These are phyloP conservation scores for Podabrus alpinus DNA, from an alignment of 2,888 invertebrate species.

Conservation along the genomic window DNA sequence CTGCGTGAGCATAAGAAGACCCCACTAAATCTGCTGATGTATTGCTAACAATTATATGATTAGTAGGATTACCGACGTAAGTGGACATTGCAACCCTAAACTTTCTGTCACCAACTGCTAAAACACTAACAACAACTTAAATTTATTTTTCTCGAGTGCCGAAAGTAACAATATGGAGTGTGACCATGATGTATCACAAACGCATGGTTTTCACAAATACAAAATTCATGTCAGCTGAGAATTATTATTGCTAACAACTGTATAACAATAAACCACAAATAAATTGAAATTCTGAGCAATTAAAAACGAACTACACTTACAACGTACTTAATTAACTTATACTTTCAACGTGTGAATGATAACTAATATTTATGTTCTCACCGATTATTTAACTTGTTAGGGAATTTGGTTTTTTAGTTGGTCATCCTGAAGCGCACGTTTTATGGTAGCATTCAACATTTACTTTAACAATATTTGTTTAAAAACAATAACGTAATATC, in stretches of 20 bases:
- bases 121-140: conserved; percentile 12
- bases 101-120: conserved; percentile 11
- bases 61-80: conserved; percentile 42
- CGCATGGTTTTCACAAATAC: conserved; percentile 49
- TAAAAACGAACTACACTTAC: not conserved
- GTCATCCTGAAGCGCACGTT: not conserved
- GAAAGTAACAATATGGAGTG: conserved; percentile 51
- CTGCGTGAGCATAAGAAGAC: conserved; percentile 73
- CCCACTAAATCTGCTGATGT: conserved; percentile 53
- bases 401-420: conserved; percentile 6
- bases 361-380: conserved; percentile 4
- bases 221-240: conserved; percentile 4
- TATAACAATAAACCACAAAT: not conserved
- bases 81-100: conserved; percentile 44
- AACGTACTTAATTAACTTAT: not conserved
- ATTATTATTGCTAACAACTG: not conserved
- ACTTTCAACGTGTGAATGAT: not conserved
- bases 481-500: not conserved
- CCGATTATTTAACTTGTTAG: conserved; percentile 21
- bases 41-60: conserved; percentile 40
- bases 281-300: not conserved
- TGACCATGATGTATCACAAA: conserved; percentile 55
- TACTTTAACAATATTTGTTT: not conserved
- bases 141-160: conserved; percentile 16
- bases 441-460: not conserved